Evolutionary conservation across 2,797 vertebrate species (phyloP).

Genomic region (Australoheros facetus): DNA sequence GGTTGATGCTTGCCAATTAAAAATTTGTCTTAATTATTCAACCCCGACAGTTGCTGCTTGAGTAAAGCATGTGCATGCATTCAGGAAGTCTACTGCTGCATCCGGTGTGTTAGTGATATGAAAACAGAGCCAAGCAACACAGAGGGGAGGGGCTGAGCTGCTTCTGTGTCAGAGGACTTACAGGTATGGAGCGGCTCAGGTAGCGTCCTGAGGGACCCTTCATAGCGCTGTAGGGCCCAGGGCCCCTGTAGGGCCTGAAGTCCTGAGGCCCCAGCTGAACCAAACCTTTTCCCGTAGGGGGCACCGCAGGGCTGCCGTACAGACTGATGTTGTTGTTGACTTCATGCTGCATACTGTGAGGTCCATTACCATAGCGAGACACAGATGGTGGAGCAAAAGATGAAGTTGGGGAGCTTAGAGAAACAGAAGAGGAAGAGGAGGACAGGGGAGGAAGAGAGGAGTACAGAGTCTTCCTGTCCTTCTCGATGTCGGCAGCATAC

Average conservation of each 20-base stretch:
- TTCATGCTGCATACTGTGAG: constrained; percentile 77
- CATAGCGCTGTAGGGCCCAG: constrained; percentile 75
- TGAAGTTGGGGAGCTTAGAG: constrained; percentile 54
- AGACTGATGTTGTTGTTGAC: constrained; percentile 87
- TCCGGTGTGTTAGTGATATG: constrained; percentile 30
- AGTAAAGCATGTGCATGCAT: background rate
- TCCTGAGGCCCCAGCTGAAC: constrained; percentile 76
- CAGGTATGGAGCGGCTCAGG: constrained; percentile 92
- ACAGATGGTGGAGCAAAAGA: constrained; percentile 51
- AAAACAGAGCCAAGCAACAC: constrained; percentile 20
- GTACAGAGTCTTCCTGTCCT: constrained; percentile 73
- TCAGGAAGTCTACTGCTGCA: background rate
- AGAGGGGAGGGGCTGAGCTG: constrained; percentile 48
- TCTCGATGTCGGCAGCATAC: constrained; percentile 80
- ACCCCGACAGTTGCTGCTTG: background rate
- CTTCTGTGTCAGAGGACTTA: constrained; percentile 85
- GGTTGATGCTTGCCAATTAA: background rate
- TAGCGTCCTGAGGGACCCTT: constrained; percentile 83
- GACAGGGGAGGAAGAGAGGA: constrained; percentile 49
- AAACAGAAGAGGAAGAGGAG: constrained; percentile 42
- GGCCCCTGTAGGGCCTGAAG: constrained; percentile 66
- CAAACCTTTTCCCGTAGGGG: constrained; percentile 27
- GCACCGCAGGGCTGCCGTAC: constrained; percentile 52
- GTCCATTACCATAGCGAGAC: constrained; percentile 74
- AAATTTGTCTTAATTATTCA: background rate